These are phyloP conservation scores for Creontiades dilutus DNA, from an alignment of 2,888 invertebrate genomes.

Conservation along the genomic window DNA sequence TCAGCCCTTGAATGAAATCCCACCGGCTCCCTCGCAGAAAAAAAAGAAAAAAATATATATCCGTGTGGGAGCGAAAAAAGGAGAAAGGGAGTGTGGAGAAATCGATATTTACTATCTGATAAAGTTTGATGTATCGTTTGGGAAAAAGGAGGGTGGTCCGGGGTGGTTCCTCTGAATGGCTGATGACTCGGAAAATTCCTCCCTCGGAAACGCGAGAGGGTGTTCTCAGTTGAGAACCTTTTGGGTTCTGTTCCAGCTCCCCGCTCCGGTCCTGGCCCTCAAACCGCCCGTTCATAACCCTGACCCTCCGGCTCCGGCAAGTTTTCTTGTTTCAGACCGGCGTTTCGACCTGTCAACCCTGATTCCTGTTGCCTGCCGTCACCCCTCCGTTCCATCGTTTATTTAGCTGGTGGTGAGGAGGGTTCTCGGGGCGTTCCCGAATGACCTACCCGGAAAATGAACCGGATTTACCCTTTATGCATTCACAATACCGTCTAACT, in stretches of 20 bases:
- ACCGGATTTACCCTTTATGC: conserved; percentile 51
- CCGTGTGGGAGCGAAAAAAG: conserved; percentile 39
- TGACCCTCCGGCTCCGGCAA: neutral
- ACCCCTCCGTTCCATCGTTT: neutral
- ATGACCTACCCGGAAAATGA: conserved; percentile 47
- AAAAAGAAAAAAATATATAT: neutral
- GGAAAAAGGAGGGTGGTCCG: neutral
- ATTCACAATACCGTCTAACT: conserved; percentile 41
- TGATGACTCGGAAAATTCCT: conserved; percentile 69
- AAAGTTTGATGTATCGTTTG: conserved; percentile 68
- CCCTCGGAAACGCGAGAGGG: conserved; percentile 27
- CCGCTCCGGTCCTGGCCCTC: neutral
- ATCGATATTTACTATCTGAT: conserved; percentile 70
- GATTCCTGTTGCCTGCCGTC: conserved; percentile 5
- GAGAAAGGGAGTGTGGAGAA: conserved; percentile 23
- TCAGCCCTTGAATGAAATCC: conserved; percentile 32
- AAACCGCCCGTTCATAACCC: conserved; percentile 32
- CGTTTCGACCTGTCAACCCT: conserved; percentile 49
- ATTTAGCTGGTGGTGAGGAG: neutral
- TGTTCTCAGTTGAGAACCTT: conserved; percentile 29
- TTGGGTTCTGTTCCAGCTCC: neutral
- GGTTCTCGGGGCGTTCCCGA: neutral
- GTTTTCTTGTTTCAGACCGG: conserved; percentile 63
- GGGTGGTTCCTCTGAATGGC: conserved; percentile 59
- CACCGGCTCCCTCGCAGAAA: neutral